These are phyloP conservation scores for Drosophila lini DNA, from an alignment of 1,140 invertebrate species.

Conservation along the genomic window DNA sequence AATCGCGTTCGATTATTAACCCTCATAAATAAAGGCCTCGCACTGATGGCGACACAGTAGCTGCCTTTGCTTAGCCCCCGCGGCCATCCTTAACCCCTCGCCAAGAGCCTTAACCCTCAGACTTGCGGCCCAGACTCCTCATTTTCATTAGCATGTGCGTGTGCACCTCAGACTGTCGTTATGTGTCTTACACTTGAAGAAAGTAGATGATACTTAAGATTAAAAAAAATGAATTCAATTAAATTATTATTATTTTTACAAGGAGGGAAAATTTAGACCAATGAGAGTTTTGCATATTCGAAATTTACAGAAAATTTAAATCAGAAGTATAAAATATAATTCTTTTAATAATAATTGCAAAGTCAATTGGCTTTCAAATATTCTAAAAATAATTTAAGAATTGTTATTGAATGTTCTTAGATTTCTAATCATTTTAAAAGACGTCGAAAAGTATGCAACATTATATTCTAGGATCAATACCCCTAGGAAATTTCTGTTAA, in stretches of 20 bases:
- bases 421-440: too few relatives aligned
- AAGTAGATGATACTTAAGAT: not conserved
- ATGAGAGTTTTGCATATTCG: not conserved
- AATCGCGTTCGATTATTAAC: constrained; percentile 81
- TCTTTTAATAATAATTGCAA: too few relatives aligned
- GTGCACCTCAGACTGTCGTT: not conserved
- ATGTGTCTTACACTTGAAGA: constrained; percentile 4
- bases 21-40: constrained; percentile 68
- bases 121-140: constrained; percentile 27
- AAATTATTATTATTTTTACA: not conserved
- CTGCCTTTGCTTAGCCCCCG: constrained; percentile 5
- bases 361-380: too few relatives aligned
- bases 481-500: too few relatives aligned
- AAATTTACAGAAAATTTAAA: not conserved
- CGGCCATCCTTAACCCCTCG: constrained; percentile 19
- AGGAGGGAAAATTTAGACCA: not conserved
- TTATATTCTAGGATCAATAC: too few relatives aligned
- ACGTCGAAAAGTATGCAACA: too few relatives aligned
- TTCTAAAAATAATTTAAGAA: too few relatives aligned
- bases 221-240: too few relatives aligned
- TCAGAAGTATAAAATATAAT: not conserved
- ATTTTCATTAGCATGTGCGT: constrained; percentile 66
- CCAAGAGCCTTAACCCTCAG: constrained; percentile 23
- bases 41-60: constrained; percentile 50
- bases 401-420: too few relatives aligned